A percentile compares a stretch with the other conserved stretches of the same genome.
Conservation (phyloP, 2,797 vertebrate genomes). For the Synaphobranchus kaupii region DNA sequence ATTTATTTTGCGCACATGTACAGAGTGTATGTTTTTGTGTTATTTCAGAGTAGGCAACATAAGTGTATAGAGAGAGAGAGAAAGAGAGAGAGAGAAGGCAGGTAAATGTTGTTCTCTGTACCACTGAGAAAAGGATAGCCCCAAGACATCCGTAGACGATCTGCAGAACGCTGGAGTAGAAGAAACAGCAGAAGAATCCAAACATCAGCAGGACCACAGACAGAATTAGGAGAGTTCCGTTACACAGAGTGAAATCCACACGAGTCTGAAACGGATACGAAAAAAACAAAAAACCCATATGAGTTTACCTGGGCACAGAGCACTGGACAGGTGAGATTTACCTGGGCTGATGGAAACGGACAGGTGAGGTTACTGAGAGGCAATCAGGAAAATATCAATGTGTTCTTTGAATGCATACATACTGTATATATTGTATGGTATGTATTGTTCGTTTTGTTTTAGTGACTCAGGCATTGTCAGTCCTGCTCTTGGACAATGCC, state of each 20-base stretch:
- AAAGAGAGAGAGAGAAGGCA: not conserved
- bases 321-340: not conserved
- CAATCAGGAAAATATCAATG: too few relatives aligned
- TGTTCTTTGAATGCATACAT: too few relatives aligned
- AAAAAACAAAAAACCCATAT: conserved; percentile 1
- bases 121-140: conserved; percentile 82
- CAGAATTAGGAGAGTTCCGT: conserved; percentile 77
- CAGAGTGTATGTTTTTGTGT: too few relatives aligned
- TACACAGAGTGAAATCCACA: conserved; percentile 80
- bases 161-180: conserved; percentile 74
- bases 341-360: too few relatives aligned
- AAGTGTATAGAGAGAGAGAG: not conserved
- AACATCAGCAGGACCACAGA: conserved; percentile 80
- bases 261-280: conserved; percentile 68
- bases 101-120: conserved; percentile 45
- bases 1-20: too few relatives aligned
- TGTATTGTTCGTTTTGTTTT: too few relatives aligned
- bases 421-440: too few relatives aligned
- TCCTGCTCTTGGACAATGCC: too few relatives aligned
- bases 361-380: too few relatives aligned
- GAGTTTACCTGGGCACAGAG: not conserved
- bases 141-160: conserved; percentile 83
- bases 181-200: conserved; percentile 82
- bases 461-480: too few relatives aligned
- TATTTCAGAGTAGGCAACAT: too few relatives aligned